Evolutionary conservation across 1,140 invertebrate genomes (phyloP), one percentile per base, ranked within the genome.

Genomic region (Caerostris darwini): DNA sequence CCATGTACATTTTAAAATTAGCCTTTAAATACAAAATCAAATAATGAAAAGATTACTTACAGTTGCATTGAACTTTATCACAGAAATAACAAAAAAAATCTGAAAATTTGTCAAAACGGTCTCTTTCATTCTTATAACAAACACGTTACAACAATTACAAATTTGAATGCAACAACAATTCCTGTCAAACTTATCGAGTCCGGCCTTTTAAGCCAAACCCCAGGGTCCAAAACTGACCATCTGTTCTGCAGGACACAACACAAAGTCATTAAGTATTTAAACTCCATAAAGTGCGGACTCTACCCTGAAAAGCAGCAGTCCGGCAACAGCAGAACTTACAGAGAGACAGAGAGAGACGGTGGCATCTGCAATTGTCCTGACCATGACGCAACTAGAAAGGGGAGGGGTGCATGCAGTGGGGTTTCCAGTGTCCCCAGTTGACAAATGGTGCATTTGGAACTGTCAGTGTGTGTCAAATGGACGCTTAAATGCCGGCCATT

Each of bases 401-500:
- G 71, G 87, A 53, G 34, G 87, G 54, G 64, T 12, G 53, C 7
- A 14, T 14, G 54, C n/a, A 69, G 64, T 50, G 61, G 57, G 50
- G 34, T 77, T 77, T 54, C 53, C 17, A 14, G 64, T 53, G 50
- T 69, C 57, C 64, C 50, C 12, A 57, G 57, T 54, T 90, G 89
- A 90, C 89, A 90, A 90, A 90, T 90, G 69, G 89, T 59, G 89
- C 71, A 71, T 90, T 77, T 90, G 89, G n/a, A 57, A 81, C 56
- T 90, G 89, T 90, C 89, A 90, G 10, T 57, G 89, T 58, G 59
- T 90, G 89, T 90, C 89, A 90, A 56, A 19, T 59, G 69, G 64
- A 17, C 69, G 54, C 89, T 53, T 90, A 77, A 90, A 81, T 57
- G 89, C 89, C 69, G 57, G 69, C 17, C 56, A 90, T 90, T 77